Evolutionary conservation across 2,888 invertebrate species (phyloP).

Genomic region (Limnephilus marmoratus): DNA sequence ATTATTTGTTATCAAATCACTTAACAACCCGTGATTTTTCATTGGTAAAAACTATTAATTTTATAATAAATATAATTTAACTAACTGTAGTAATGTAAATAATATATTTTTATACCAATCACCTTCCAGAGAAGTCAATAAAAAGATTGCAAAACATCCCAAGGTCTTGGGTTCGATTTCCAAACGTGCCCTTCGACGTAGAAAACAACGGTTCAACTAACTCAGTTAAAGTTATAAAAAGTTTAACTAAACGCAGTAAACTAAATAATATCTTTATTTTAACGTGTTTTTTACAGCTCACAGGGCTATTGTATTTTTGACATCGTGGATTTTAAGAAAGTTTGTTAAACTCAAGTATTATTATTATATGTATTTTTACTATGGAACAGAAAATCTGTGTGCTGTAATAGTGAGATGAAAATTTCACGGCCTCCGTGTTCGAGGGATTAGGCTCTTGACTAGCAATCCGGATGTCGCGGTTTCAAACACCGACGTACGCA

Average conservation of each 20-base stretch:
- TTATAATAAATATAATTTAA: neutral
- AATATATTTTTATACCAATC: neutral
- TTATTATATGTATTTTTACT: neutral
- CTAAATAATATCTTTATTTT: neutral
- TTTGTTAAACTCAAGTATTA: neutral
- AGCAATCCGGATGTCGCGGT: no score
- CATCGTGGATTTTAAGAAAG: neutral
- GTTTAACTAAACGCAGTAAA: neutral
- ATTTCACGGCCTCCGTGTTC: no score
- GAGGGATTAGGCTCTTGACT: no score
- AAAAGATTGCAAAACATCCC: slow-evolving; percentile 12
- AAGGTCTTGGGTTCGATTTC: slow-evolving; percentile 26
- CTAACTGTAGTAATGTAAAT: neutral
- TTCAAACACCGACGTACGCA: no score
- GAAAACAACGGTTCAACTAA: slow-evolving; percentile 10
- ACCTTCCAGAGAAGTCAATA: neutral
- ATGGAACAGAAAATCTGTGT: no score
- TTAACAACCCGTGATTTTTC: no score
- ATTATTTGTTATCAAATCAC: no score
- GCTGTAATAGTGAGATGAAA: no score
- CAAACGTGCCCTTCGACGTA: slow-evolving; percentile 33
- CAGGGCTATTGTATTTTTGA: neutral
- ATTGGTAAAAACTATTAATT: no score
- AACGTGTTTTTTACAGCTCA: neutral
- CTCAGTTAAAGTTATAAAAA: neutral